A percentile compares a stretch with the other conserved stretches of the same genome.
These are phyloP conservation scores for Philereme vetulata DNA, from an alignment of 2,888 invertebrate genomes.

Conservation along the genomic window DNA sequence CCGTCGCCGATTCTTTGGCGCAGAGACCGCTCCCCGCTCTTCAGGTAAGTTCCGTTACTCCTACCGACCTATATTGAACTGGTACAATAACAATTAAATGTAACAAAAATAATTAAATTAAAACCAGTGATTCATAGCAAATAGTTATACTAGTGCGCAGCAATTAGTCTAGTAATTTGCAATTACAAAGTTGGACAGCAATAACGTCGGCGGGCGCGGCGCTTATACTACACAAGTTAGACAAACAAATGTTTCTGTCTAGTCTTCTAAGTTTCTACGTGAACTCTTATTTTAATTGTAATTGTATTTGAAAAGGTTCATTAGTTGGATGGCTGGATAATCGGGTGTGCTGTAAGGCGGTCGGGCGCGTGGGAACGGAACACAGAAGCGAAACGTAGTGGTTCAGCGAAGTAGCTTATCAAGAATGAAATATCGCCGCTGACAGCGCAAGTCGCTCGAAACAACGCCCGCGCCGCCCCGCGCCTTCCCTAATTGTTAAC, in stretches of 20 bases:
- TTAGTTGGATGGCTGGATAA: slow-evolving; percentile 50
- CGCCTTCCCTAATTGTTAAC: slow-evolving; percentile 61
- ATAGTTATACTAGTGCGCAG: slow-evolving; percentile 13
- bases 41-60: slow-evolving; percentile 71
- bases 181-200: slow-evolving; percentile 37
- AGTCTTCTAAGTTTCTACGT: slow-evolving; percentile 13
- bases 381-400: slow-evolving; percentile 52
- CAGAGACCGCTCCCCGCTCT: slow-evolving; percentile 56
- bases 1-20: slow-evolving; percentile 50
- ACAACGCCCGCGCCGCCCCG: slow-evolving; percentile 40
- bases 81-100: slow-evolving; percentile 12
- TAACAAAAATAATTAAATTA: slow-evolving; percentile 16
- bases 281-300: slow-evolving; percentile 28
- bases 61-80: slow-evolving; percentile 55
- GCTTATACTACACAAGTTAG: slow-evolving; percentile 28
- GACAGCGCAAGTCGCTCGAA: slow-evolving; percentile 60
- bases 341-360: slow-evolving; percentile 40
- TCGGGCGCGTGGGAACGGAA: slow-evolving; percentile 65
- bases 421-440: slow-evolving; percentile 74
- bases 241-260: slow-evolving; percentile 28
- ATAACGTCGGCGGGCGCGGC: slow-evolving; percentile 26
- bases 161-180: slow-evolving; percentile 33
- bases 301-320: slow-evolving; percentile 34
- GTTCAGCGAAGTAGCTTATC: slow-evolving; percentile 65
- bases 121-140: slow-evolving; percentile 18